Conservation (phyloP, 2,888 invertebrate species). For the Xylophagus ater region DNA sequence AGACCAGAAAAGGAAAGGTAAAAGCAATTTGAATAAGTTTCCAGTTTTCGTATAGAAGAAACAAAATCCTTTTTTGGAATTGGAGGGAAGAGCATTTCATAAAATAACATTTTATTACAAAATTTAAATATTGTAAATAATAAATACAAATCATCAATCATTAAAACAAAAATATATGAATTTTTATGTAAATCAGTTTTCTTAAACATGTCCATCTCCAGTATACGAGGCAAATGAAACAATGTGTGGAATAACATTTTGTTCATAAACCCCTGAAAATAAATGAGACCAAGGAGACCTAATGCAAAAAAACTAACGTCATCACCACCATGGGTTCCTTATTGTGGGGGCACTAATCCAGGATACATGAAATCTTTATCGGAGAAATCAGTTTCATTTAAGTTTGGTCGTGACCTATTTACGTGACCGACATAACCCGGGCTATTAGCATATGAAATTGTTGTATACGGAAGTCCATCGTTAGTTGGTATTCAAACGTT, state of each 20-base stretch:
- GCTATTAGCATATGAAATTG: constrained; percentile 63
- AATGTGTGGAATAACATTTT: neutral
- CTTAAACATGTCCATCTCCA: neutral
- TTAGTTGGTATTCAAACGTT: constrained; percentile 39
- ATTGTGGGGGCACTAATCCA: constrained; percentile 47
- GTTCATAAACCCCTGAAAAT: neutral
- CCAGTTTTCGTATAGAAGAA: too few species aligned
- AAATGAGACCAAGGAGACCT: constrained; percentile 28
- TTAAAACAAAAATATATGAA: too few species aligned
- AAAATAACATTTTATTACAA: too few species aligned
- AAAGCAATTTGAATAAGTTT: too few species aligned
- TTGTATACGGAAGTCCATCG: constrained; percentile 52
- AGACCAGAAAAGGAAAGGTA: too few species aligned
- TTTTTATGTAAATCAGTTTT: too few species aligned
- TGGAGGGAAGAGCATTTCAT: too few species aligned
- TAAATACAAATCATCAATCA: too few species aligned
- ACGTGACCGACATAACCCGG: constrained; percentile 45
- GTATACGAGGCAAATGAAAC: neutral
- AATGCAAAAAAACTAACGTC: constrained; percentile 63
- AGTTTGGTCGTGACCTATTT: constrained; percentile 16
- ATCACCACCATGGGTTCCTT: constrained; percentile 66
- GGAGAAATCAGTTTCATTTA: constrained; percentile 13
- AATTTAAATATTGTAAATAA: too few species aligned
- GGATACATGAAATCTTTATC: constrained; percentile 43
- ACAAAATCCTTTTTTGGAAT: too few species aligned